phyloP scores from a whole-genome alignment of 2,888 invertebrate genomes.

The Chaetoderma sp. region DNA sequence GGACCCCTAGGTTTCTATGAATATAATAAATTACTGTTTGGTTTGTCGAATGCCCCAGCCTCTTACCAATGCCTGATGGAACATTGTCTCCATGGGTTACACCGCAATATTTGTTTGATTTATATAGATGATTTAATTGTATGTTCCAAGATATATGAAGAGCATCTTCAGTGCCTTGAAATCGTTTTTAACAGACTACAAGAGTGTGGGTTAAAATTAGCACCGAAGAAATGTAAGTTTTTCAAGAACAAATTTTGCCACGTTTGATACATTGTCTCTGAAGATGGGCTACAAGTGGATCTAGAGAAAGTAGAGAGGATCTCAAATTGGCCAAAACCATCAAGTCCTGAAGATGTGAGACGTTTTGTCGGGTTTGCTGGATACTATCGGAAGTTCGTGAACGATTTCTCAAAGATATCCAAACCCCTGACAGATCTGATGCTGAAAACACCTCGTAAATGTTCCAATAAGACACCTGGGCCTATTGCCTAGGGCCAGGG shows the following conservation, averaged over 20 bases:
- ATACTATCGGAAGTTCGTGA: conserved; percentile 25
- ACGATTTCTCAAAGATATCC: conserved; percentile 25
- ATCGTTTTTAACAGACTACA: conserved; percentile 24
- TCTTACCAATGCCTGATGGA: conserved; percentile 36
- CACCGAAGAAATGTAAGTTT: conserved; percentile 26
- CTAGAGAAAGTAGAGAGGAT: conserved; percentile 8
- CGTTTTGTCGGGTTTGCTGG: conserved; percentile 17
- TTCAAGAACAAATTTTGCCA: conserved; percentile 22
- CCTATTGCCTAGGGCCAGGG: not conserved
- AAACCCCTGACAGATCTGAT: conserved; percentile 26
- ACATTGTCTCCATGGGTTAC: conserved; percentile 19
- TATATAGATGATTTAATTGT: conserved; percentile 40
- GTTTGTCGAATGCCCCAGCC: conserved; percentile 25
- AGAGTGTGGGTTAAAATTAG: conserved; percentile 28
- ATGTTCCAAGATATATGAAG: conserved; percentile 23
- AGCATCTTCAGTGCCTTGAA: conserved; percentile 28
- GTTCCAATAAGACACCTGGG: not conserved
- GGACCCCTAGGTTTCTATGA: conserved; percentile 35
- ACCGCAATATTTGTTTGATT: conserved; percentile 27
- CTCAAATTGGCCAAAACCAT: conserved; percentile 11
- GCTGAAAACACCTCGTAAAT: conserved; percentile 6
- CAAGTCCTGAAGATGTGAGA: conserved; percentile 6
- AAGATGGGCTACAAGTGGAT: too few species aligned
- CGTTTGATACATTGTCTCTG: conserved; percentile 26
- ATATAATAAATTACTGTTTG: conserved; percentile 32